These are phyloP conservation scores for Probosciger aterrimus DNA, from an alignment of 2,113 vertebrate genomes.

Conservation along the genomic window DNA sequence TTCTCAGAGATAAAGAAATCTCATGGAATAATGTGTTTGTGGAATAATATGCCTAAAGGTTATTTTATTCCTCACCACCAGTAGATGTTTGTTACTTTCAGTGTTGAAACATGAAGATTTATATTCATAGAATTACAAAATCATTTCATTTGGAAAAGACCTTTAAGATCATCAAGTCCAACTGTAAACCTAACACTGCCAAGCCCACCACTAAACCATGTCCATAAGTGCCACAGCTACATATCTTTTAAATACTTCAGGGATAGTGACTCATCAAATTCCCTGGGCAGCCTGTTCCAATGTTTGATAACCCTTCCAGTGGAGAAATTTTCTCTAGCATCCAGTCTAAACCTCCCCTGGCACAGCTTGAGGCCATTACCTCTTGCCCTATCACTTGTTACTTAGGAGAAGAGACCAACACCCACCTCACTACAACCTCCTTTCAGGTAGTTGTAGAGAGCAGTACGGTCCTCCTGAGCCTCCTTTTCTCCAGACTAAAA, in stretches of 20 bases:
- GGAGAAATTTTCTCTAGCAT: not conserved
- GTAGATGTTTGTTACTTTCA: not conserved
- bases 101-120: not conserved
- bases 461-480: not conserved
- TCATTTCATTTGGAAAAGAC: not conserved
- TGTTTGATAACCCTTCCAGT: not conserved
- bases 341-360: not conserved
- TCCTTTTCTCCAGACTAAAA: not conserved
- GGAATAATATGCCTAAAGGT: not conserved
- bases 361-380: not conserved
- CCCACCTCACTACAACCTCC: not conserved
- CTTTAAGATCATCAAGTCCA: not conserved
- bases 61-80: not conserved
- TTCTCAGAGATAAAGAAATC: not conserved
- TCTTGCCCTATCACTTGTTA: not conserved
- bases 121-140: not conserved
- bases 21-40: not conserved
- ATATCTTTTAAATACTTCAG: not conserved
- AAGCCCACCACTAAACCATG: not conserved
- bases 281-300: not conserved
- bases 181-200: not conserved
- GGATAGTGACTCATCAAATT: not conserved
- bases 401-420: not conserved
- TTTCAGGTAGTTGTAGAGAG: not conserved
- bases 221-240: not conserved